These are phyloP conservation scores for Athalia cordata DNA, from an alignment of 2,888 invertebrate genomes.

Conservation along the genomic window DNA sequence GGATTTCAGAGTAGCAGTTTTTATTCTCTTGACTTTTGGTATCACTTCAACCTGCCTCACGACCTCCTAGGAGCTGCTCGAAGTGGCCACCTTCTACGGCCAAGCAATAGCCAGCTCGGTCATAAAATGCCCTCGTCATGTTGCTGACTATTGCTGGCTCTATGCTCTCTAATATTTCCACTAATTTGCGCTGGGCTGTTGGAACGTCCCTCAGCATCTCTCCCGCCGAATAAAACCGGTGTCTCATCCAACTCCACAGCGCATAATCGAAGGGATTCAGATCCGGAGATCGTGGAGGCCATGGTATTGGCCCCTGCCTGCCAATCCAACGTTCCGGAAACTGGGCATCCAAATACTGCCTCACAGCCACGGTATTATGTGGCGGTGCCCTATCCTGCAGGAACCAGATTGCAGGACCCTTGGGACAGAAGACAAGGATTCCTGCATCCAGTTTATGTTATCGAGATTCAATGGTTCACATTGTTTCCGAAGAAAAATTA, in stretches of 20 bases:
- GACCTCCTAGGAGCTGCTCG: neutral
- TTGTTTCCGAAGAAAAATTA: no score
- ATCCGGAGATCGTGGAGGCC: neutral
- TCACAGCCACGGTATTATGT: neutral
- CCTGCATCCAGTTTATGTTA: no score
- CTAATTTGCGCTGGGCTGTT: no score
- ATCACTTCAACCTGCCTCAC: no score
- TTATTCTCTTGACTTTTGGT: no score
- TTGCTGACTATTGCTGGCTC: no score
- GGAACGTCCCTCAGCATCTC: no score
- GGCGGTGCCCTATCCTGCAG: neutral
- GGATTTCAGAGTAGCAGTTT: no score
- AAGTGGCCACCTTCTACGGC: neutral
- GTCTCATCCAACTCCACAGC: neutral
- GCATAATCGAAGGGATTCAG: neutral
- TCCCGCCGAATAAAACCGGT: neutral
- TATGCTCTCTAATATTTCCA: no score
- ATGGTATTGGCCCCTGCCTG: neutral
- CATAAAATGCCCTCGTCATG: no score
- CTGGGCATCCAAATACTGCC: neutral
- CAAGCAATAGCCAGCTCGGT: neutral
- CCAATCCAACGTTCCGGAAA: slow-evolving; percentile 1
- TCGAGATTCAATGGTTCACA: no score
- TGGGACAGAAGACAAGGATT: no score
- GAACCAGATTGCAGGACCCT: neutral